Conservation (phyloP, 1,140 invertebrate genomes). For the Drosophila guanche region DNA sequence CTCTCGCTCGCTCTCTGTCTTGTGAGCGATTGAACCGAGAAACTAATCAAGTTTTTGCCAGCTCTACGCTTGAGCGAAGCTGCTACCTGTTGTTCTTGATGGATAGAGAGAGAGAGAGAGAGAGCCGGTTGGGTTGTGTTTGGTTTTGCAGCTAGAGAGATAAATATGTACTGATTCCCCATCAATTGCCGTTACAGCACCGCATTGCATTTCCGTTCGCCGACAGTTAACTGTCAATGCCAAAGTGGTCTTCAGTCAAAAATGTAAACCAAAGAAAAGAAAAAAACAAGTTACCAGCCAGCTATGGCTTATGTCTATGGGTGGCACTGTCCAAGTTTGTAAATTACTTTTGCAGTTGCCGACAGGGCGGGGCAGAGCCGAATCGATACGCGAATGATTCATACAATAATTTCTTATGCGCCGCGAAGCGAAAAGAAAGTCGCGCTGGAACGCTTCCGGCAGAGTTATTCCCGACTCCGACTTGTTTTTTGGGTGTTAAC, state of each 20-base stretch:
- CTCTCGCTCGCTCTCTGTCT: slow-evolving; percentile 36
- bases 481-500: slow-evolving; percentile 64
- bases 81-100: slow-evolving; percentile 70
- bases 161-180: slow-evolving; percentile 38
- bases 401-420: slow-evolving; percentile 45
- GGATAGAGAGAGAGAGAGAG: not conserved
- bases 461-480: slow-evolving; percentile 32
- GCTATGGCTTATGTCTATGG: slow-evolving; percentile 3
- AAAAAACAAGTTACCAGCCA: slow-evolving; percentile 19
- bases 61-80: slow-evolving; percentile 58
- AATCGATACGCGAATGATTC: slow-evolving; percentile 59
- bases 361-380: slow-evolving; percentile 50
- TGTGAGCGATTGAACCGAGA: slow-evolving; percentile 28
- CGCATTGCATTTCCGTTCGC: slow-evolving; percentile 75
- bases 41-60: slow-evolving; percentile 25
- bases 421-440: slow-evolving; percentile 68
- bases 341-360: slow-evolving; percentile 61
- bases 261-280: slow-evolving; percentile 13
- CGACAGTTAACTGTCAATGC: slow-evolving; percentile 79
- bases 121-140: slow-evolving; percentile 8
- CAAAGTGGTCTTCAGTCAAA: slow-evolving; percentile 66
- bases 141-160: slow-evolving; percentile 1
- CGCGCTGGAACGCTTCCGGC: slow-evolving; percentile 69
- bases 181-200: slow-evolving; percentile 71
- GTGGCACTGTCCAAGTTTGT: slow-evolving; percentile 56